phyloP scores from a whole-genome alignment of 2,797 vertebrate species.

The Thalassophryne amazonica region DNA sequence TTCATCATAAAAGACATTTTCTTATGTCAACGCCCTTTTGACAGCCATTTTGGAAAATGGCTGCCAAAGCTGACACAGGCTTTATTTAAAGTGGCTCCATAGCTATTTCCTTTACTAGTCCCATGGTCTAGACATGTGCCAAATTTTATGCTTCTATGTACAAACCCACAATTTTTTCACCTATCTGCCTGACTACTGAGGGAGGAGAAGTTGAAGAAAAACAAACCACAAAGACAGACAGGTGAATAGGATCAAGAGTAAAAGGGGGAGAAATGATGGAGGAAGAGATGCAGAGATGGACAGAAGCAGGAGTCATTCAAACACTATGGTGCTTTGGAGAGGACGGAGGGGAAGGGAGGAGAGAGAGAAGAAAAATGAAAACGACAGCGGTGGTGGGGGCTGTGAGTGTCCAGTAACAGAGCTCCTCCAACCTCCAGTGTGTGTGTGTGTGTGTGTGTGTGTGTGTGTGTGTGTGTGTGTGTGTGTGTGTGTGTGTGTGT shows the following conservation, averaged over 20 bases:
- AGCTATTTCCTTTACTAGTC: no score
- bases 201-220: background rate
- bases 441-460: constrained; percentile 1
- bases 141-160: no score
- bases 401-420: constrained; percentile 29
- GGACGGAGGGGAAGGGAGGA: constrained; percentile 22
- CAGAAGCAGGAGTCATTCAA: constrained; percentile 35
- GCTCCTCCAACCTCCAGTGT: constrained; percentile 36
- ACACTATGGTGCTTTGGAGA: constrained; percentile 25
- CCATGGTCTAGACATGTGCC: no score
- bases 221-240: background rate
- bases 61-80: no score
- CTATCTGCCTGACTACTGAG: no score
- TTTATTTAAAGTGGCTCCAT: no score
- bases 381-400: background rate
- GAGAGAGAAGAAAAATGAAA: background rate
- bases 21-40: no score
- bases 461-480: background rate
- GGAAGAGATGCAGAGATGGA: background rate
- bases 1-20: no score
- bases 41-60: no score
- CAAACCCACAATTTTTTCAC: no score
- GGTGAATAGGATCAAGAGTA: background rate
- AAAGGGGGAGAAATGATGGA: background rate
- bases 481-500: constrained; percentile 24